Base-by-base conservation (phyloP, 2,797 vertebrate genomes). In the Sebastes itinus region DNA sequence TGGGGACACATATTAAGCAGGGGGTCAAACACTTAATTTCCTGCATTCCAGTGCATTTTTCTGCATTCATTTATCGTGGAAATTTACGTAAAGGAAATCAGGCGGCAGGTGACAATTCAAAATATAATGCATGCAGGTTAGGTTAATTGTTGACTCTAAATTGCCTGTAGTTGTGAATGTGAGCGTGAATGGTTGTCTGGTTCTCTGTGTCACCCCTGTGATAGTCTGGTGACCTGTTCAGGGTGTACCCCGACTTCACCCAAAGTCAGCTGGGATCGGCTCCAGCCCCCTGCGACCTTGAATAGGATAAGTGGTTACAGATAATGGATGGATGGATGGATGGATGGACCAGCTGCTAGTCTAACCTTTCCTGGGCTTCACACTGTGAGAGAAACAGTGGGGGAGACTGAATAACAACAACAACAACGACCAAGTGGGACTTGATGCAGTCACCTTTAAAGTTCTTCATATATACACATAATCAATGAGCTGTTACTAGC, bases 281-380 rank as follows among this genome's bases (percentile, higher is more conserved):
- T 20, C 46, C 7, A 49, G 18, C 46, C 46, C 46, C 46, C 46
- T 49, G 18, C 16, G 18, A 8, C 18, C 46, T 2, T 20, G 18
- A 20, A 49, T 49, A 49, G 46, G 18, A 49, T 46, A 46, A 46
- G 16, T 18, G 42, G 42, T 46, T 18, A 46, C 42, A 46, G 42
- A 46, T 46, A 46, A 38, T 38, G 42, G 16, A 18, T 46, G 42
- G 42, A 2, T 35, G 12, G 35, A 46, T 42, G 38, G 42, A 18
- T 46, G 42, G 42, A 46, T 46, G 42, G 42, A 7, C 91, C 91
- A 20, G 25, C 22, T 30, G 42, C 20, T 33, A 9, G 55, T 58
- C 28, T 16, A 5, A 30, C 25, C 12, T 59, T 32, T 68, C 25
- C 65, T 28, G 25, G 28, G 46, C 16, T 63, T 71, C 75, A 66